Evolutionary conservation across 2,888 invertebrate genomes (phyloP), one percentile per base, ranked within the genome.

Genomic region (Agriopis leucophaearia): DNA sequence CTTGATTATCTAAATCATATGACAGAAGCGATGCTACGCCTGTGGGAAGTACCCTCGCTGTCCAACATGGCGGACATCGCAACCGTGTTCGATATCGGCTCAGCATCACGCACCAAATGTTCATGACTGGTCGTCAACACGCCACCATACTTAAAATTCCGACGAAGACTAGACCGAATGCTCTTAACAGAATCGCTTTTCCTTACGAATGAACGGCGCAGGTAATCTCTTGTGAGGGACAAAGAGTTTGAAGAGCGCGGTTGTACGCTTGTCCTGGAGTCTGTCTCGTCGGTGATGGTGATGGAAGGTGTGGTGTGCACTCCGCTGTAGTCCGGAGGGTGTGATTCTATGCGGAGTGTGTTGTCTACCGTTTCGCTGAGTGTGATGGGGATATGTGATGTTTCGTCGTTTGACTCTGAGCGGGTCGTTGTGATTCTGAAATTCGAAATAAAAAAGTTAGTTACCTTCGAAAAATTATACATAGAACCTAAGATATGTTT

Each of bases 31-130:
- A 85, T 79, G 69, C 89, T 91, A 1, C 87, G 83, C 4, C 87
- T 76, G 60, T 84, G 79, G 10, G 83, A 36, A 80, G 89, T 45
- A 13, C 73, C 71, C 84, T 88, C 83, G 79, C 88, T 83, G 16
- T 82, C 83, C 72, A 87, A 66, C 82, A 91, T 86, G 63, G 88
- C 86, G 8, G 95, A 95, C 91, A 93, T 88, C 0, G 92, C 91
- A 0, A 92, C 92, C 0, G 94, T 94, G 36, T 83, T 91, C 0
- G 94, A 93, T n/a, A 95, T 95, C 0, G 96, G 96, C 44, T 95
- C 95, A 0, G 94, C 95, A 1, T 94, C 94, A 36, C 95, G 92
- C 6, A 96, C 95, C 72, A 96, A 84, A 59, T 95, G 94, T 76
- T 96, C 95, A 54, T 95, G 94, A 75, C 95, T 95, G 2, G 88